Evolutionary conservation across 2,797 vertebrate species (phyloP).

Genomic region (Gadopsis bispinosus): DNA sequence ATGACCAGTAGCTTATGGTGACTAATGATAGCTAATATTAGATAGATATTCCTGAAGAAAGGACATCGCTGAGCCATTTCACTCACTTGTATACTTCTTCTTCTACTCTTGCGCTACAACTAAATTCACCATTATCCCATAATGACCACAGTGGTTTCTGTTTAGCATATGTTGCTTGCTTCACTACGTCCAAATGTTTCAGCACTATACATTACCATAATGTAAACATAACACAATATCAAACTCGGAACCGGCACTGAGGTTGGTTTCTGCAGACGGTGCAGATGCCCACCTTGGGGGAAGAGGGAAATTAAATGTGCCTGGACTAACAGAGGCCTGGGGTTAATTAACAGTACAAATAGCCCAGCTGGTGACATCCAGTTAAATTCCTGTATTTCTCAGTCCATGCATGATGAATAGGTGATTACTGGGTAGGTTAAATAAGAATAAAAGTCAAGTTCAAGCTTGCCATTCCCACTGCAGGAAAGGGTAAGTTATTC

Average conservation of each 20-base stretch:
- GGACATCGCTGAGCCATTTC: background rate
- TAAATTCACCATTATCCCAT: background rate
- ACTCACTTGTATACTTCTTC: too few relatives aligned
- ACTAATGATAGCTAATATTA: background rate
- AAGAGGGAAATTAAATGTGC: constrained; percentile 40
- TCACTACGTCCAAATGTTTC: background rate
- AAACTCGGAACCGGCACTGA: background rate
- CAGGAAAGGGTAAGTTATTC: background rate
- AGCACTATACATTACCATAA: too few relatives aligned
- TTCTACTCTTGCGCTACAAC: background rate
- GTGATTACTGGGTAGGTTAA: constrained; percentile 42
- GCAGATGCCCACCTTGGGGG: constrained; percentile 14
- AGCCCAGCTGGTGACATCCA: constrained; percentile 42
- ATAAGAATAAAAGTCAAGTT: constrained; percentile 38
- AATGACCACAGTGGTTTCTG: background rate
- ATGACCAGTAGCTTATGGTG: background rate
- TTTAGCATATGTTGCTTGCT: background rate
- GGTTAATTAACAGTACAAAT: constrained; percentile 50
- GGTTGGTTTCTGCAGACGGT: constrained; percentile 5
- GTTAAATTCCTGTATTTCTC: constrained; percentile 23
- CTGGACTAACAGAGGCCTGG: constrained; percentile 17
- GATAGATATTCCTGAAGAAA: background rate
- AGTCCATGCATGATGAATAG: constrained; percentile 20
- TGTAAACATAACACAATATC: background rate
- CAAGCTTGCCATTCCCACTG: constrained; percentile 29